Conservation (phyloP, 1,140 invertebrate species). For the Temnothorax curvispinosus region DNA sequence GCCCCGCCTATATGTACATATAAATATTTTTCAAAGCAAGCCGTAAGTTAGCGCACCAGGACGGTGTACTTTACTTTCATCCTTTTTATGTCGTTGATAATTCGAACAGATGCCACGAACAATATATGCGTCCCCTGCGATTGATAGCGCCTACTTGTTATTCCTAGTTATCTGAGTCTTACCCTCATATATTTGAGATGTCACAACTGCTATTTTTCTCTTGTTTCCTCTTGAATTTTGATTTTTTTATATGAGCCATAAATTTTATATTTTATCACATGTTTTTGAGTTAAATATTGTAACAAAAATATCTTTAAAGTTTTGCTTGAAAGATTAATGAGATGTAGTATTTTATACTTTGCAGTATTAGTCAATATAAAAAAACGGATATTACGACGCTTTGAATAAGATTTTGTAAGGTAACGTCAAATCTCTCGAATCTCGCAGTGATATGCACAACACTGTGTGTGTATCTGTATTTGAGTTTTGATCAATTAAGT, state of each 20-base stretch:
- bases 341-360: not conserved
- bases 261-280: not conserved
- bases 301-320: not conserved
- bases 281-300: not conserved
- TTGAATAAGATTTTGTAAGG: not conserved
- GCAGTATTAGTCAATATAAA: not conserved
- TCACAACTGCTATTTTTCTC: constrained; percentile 7
- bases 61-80: constrained; percentile 40
- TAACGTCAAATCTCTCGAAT: not conserved
- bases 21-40: constrained; percentile 52
- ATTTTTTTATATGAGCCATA: not conserved
- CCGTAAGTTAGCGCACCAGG: constrained; percentile 10
- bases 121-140: constrained; percentile 10
- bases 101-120: not conserved
- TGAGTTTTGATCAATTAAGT: constrained; percentile 28
- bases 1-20: constrained; percentile 26
- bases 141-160: constrained; percentile 45
- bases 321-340: not conserved
- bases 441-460: not conserved
- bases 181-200: not conserved
- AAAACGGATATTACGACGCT: not conserved
- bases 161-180: not conserved
- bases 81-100: constrained; percentile 18
- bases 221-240: not conserved
- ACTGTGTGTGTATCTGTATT: not conserved